A percentile compares a stretch with the other conserved stretches of the same genome.
Evolutionary conservation across 2,113 vertebrate species (phyloP).

Genomic region (Mormyrus iriodes): DNA sequence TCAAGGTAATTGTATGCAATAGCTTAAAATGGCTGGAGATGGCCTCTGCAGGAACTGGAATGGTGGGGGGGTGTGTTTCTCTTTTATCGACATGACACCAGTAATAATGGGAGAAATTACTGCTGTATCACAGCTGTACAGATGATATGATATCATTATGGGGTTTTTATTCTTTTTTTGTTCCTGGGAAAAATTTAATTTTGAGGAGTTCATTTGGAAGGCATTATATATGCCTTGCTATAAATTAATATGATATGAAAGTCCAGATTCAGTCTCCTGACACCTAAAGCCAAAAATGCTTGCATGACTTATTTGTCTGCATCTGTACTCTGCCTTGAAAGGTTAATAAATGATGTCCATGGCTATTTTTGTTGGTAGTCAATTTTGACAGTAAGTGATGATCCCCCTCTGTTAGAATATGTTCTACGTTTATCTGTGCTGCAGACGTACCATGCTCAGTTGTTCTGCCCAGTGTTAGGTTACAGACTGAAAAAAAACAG

Average conservation of each 20-base stretch:
- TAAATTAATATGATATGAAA: conserved; percentile 77
- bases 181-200: conserved; percentile 76
- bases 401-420: not conserved
- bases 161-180: conserved; percentile 56
- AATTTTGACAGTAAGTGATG: not conserved
- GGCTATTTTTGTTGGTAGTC: not conserved
- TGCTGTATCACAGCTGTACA: conserved; percentile 80
- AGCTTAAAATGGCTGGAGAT: conserved; percentile 89
- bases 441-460: not conserved
- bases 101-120: conserved; percentile 91
- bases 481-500: not conserved
- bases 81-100: conserved; percentile 84
- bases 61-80: conserved; percentile 76
- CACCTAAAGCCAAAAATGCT: conserved; percentile 25
- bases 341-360: not conserved
- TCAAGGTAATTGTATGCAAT: conserved; percentile 95
- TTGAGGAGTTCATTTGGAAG: conserved; percentile 80
- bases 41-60: conserved; percentile 78
- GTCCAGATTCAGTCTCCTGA: conserved; percentile 43
- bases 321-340: not conserved
- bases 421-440: not conserved
- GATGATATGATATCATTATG: conserved; percentile 88
- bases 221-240: conserved; percentile 64
- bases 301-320: not conserved
- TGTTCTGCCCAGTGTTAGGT: not conserved